Evolutionary conservation across 1,140 invertebrate species (phyloP), one percentile per base, ranked within the genome.

Genomic region (Scaptomyza montana): DNA sequence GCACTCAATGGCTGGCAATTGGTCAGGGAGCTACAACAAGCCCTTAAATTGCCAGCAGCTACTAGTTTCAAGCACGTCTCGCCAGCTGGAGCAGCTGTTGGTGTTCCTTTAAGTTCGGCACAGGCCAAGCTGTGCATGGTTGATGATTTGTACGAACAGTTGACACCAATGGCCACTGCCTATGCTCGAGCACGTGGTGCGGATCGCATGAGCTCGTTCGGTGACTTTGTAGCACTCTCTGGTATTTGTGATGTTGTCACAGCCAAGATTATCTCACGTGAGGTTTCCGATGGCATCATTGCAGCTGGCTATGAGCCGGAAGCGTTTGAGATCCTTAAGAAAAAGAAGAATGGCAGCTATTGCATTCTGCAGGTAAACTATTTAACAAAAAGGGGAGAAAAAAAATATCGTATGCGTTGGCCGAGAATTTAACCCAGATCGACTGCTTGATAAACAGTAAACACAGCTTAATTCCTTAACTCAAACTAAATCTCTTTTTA

Each of bases 51-150:
- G 9, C 97, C 98, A 5, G 98, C 98, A 0, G 98, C 98, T 0
- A 96, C 98, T 0, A 99, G 98, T 16, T 99, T 99, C 92, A 99
- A 99, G 92, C 98, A 99, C 90, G 98, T 99, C 0, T 99, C 98
- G 45, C 98, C 98, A 5, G 98, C 98, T 47, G 97, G 99, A 6
- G 98, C 98, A 8, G 98, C 98, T 71, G 95, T 99, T 16, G 98
- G 96, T 0, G 92, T 96, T 8, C 96, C 97, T 0, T 92, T 99
- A 1, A 94, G 93, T 59, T 80, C 93, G 1, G 94, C 95, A 64
- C 94, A 96, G 93, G 97, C 97, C 2, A 95, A 96, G 90, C 93
- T 99, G 0, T 99, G 98, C 89, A 98, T 98, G 95, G 98, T 99
- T 2, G 95, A 97, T 67, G 98, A 99, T 92, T 84, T 99, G 21